These are phyloP conservation scores for Drosophila mettleri DNA, from an alignment of 2,888 invertebrate genomes.

Conservation along the genomic window DNA sequence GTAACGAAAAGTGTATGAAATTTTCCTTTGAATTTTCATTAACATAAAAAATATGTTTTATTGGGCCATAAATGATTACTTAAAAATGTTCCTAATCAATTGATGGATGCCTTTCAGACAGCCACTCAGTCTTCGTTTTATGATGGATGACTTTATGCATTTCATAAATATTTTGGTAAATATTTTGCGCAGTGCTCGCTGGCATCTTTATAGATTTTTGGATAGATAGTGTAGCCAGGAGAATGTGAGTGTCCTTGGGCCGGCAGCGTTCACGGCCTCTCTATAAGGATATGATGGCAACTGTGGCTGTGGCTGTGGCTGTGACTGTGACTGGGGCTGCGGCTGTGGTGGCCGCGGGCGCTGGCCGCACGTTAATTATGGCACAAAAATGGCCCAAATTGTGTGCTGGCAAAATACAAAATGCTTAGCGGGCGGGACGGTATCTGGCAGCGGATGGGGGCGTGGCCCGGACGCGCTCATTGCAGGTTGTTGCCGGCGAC, in stretches of 20 bases:
- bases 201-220: slow-evolving; percentile 12
- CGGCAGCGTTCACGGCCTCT: not conserved
- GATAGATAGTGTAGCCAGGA: slow-evolving; percentile 14
- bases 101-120: slow-evolving; percentile 6
- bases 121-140: not conserved
- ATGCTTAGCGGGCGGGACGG: slow-evolving; percentile 47
- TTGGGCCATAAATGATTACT: not conserved
- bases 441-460: slow-evolving; percentile 11
- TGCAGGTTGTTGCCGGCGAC: slow-evolving; percentile 48
- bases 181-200: slow-evolving; percentile 31
- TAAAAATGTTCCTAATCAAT: not conserved
- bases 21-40: too few relatives aligned
- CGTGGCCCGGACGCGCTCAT: slow-evolving; percentile 29
- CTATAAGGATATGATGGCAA: slow-evolving; percentile 16
- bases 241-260: slow-evolving; percentile 35
- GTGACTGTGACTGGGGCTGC: too few relatives aligned
- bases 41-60: not conserved
- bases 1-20: too few relatives aligned
- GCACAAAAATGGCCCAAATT: slow-evolving; percentile 65
- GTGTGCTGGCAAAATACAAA: slow-evolving; percentile 57
- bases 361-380: slow-evolving; percentile 69
- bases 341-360: slow-evolving; percentile 39
- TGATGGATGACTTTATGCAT: slow-evolving; percentile 14
- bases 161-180: not conserved
- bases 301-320: slow-evolving; percentile 36